Conservation (phyloP, 92 coral and sea anemone genomes). For the Umimayanthus kanabou region DNA sequence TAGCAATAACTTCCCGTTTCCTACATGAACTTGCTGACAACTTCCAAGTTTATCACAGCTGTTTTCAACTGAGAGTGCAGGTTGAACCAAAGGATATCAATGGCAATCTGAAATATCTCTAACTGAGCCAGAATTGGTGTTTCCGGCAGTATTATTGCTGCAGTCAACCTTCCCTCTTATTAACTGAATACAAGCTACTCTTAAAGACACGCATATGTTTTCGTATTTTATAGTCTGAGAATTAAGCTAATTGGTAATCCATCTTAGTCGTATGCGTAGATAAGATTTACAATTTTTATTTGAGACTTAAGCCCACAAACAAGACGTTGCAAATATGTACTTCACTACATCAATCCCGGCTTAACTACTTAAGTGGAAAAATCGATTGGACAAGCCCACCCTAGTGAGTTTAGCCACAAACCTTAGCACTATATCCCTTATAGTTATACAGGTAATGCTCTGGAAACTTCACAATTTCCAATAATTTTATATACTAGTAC, state of each 20-base stretch:
- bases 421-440: too few species aligned
- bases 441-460: neutral
- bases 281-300: too few species aligned
- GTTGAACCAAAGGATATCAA: too few species aligned
- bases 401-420: neutral
- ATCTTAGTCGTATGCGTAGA: neutral
- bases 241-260: neutral
- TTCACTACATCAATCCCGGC: neutral
- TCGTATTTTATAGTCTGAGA: neutral
- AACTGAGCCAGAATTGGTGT: neutral
- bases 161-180: neutral
- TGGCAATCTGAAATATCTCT: neutral
- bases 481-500: neutral
- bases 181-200: neutral
- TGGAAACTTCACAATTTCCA: neutral
- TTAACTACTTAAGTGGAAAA: neutral
- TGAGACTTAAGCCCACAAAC: neutral
- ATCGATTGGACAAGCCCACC: neutral
- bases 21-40: neutral
- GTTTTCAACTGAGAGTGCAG: neutral
- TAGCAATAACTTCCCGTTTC: neutral
- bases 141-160: neutral
- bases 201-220: neutral
- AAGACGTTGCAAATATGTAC: neutral
- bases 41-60: neutral